Base-by-base conservation (phyloP, 92 coral and sea anemone genomes). In the Parazoanthus swiftii region DNA sequence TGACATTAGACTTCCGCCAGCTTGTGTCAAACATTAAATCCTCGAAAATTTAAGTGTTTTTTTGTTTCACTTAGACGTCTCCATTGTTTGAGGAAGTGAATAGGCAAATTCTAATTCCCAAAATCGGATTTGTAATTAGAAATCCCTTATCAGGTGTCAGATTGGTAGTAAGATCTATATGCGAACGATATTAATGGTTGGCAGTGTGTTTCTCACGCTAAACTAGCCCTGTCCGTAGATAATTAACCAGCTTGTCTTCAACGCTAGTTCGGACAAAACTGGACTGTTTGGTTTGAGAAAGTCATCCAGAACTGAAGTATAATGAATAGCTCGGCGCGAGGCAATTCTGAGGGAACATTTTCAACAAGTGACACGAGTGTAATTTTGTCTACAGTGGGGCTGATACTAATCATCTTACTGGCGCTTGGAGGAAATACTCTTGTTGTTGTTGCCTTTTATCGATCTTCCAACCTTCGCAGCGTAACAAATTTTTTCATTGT, bases 361-460 rank as follows among this genome's bases (percentile, higher is more conserved):
- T 50, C 68, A 23, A 75, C 93, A 29, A 81, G 75, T 29, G 91
- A 85, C 15, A 79, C 94, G 15, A 81, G 73, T 33, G 91, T 90
- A 8, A 33, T 79, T 18, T 74, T 76, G 3, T 91, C 92, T 3
- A 88, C 95, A 29, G 59, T 89, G 6, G 91, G 92, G 14, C 76
- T 95, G 54, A 81, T 86, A 74, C 73, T 89, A 0, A 92, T 95
- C 25, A 90, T 90, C 36, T 80, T 90, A 44, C 74, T 93, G 3
- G 95, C 98, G 1, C 51, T 93, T 38, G 74, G 90, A 16, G 98
- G 98, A 13, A 95, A 95, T 76, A 77, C 83, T 5, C 58, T 95
- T 10, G 96, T 95, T 0, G 93, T 93, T 82, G 81, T 93, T 63
- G 96, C 98, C 7, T 95, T 95, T 75, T 95, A 93, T 74, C 95